phyloP scores from a whole-genome alignment of 35 echinoderm and acorn worm genomes.

The Ophiothrix spiculata region DNA sequence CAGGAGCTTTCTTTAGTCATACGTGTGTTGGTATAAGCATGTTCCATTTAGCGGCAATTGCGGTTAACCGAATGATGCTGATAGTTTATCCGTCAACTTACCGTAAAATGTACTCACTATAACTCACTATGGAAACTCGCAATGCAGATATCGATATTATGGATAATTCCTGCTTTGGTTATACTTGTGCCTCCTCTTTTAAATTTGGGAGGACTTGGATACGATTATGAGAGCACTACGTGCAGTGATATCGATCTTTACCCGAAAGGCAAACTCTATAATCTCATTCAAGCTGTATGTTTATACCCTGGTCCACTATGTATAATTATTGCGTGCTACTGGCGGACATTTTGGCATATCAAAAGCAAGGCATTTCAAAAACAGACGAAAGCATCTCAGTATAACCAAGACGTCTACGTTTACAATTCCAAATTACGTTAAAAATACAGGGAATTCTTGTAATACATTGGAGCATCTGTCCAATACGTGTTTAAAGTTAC shows the following conservation, averaged over 20 bases:
- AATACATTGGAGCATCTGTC: no score
- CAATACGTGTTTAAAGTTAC: slow-evolving; percentile 36
- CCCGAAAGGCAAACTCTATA: slow-evolving; percentile 30
- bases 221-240: slow-evolving; percentile 54
- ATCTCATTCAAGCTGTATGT: slow-evolving; percentile 39
- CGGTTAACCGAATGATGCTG: slow-evolving; percentile 60
- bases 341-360: slow-evolving; percentile 68
- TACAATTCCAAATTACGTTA: neutral
- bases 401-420: neutral
- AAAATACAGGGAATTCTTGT: slow-evolving; percentile 15
- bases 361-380: slow-evolving; percentile 40
- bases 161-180: slow-evolving; percentile 51
- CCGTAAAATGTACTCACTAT: slow-evolving; percentile 42
- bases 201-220: slow-evolving; percentile 54
- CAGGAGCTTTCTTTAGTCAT: slow-evolving; percentile 45
- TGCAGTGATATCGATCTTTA: slow-evolving; percentile 42
- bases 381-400: neutral
- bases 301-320: slow-evolving; percentile 44
- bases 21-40: slow-evolving; percentile 44
- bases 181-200: slow-evolving; percentile 32
- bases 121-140: slow-evolving; percentile 39
- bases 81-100: slow-evolving; percentile 60
- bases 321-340: slow-evolving; percentile 59
- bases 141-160: slow-evolving; percentile 43
- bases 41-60: slow-evolving; percentile 52